A percentile compares a stretch with the other conserved stretches of the same genome.
These are phyloP conservation scores for Tapirus terrestris DNA, from an alignment of 2,113 vertebrate species.

Conservation along the genomic window DNA sequence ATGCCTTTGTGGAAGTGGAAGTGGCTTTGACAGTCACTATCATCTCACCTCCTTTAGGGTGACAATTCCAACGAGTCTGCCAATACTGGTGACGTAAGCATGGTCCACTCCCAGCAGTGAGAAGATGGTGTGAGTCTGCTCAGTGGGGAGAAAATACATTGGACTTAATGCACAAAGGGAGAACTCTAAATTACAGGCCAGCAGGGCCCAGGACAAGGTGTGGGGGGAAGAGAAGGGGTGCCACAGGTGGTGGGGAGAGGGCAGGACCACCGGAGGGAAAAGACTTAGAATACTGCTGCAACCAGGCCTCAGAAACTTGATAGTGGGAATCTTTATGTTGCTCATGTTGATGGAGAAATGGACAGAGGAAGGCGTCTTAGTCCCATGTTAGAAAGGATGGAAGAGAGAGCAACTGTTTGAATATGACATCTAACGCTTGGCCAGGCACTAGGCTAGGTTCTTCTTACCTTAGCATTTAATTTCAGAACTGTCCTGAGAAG, in stretches of 20 bases:
- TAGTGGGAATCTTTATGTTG: neutral
- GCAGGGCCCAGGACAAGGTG: neutral
- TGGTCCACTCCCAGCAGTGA: constrained; percentile 97
- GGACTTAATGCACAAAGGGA: neutral
- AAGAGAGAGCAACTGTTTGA: neutral
- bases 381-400: neutral
- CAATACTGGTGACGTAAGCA: constrained; percentile 97
- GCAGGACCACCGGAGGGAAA: neutral
- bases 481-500: neutral
- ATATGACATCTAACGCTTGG: neutral
- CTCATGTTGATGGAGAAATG: neutral
- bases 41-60: constrained; percentile 95
- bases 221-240: neutral
- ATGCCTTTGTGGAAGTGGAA: neutral
- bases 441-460: neutral
- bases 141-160: neutral
- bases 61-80: constrained; percentile 96
- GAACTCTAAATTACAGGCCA: neutral
- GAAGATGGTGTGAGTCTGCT: constrained; percentile 97
- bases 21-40: neutral
- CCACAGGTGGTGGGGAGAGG: neutral
- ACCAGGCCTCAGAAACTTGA: neutral
- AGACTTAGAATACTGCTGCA: neutral
- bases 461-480: neutral
- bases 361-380: neutral